phyloP scores from a whole-genome alignment of 2,797 vertebrate genomes.

The Esox lucius region DNA sequence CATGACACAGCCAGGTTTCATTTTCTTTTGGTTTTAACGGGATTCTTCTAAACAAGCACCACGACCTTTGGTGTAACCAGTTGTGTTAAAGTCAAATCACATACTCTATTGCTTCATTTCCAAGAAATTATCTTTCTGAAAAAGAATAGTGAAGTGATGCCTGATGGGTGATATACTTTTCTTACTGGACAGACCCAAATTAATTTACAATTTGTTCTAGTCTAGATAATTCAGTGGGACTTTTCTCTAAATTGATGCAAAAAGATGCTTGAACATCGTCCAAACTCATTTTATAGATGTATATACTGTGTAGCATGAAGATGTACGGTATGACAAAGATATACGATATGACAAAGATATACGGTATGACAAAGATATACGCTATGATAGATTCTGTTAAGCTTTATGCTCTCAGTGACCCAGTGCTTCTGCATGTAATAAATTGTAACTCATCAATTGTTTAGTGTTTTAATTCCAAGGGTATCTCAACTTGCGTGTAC shows the following conservation, averaged over 20 bases:
- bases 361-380: too few relatives aligned
- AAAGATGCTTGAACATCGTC: not conserved
- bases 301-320: not conserved
- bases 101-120: not conserved
- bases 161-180: not conserved
- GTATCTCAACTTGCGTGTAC: not conserved
- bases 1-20: not conserved
- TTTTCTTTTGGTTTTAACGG: not conserved
- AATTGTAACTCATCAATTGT: not conserved
- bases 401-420: too few relatives aligned
- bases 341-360: not conserved
- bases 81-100: not conserved
- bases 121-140: not conserved
- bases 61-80: not conserved
- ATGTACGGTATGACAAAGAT: not conserved
- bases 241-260: not conserved
- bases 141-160: not conserved
- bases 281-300: not conserved
- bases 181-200: not conserved
- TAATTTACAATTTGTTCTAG: not conserved
- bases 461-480: slow-evolving; percentile 1
- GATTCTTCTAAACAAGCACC: not conserved
- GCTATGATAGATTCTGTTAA: too few relatives aligned
- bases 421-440: slow-evolving; percentile 7
- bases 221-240: not conserved